phyloP scores from a whole-genome alignment of 2,113 vertebrate species.

The Pycnonotus jocosus region DNA sequence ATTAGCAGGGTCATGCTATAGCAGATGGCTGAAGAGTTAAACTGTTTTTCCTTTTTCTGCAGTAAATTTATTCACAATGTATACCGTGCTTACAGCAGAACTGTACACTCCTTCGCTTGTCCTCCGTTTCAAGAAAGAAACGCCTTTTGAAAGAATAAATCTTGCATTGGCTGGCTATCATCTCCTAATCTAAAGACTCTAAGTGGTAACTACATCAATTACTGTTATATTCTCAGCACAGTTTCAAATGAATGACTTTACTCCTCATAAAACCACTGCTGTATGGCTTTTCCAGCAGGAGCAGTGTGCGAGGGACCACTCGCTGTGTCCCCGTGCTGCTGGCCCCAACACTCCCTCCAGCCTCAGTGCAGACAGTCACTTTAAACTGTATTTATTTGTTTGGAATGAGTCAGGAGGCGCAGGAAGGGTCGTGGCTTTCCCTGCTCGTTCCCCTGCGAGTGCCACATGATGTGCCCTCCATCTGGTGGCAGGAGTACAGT shows the following conservation, averaged over 20 bases:
- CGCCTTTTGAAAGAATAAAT: background rate
- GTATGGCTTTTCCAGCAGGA: background rate
- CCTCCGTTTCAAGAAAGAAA: background rate
- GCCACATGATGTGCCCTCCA: slow-evolving; percentile 3
- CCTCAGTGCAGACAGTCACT: background rate
- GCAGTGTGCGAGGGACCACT: background rate
- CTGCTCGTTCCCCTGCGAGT: background rate
- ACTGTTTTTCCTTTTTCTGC: background rate
- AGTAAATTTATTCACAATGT: background rate
- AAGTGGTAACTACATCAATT: background rate
- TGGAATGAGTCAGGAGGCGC: background rate
- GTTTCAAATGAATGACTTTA: background rate
- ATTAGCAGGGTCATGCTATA: background rate
- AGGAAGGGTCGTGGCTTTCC: background rate
- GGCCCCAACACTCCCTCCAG: background rate
- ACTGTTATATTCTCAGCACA: background rate
- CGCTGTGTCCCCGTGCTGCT: background rate
- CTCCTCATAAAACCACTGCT: background rate
- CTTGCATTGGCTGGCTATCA: background rate
- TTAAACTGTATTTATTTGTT: background rate
- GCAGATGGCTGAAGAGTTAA: background rate
- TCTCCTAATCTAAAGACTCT: background rate
- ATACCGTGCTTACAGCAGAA: background rate
- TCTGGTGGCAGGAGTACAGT: slow-evolving; percentile 42
- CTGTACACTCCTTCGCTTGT: background rate